These are phyloP conservation scores for Strigamia transsilvanica DNA, from an alignment of 2,888 invertebrate genomes.

Conservation along the genomic window DNA sequence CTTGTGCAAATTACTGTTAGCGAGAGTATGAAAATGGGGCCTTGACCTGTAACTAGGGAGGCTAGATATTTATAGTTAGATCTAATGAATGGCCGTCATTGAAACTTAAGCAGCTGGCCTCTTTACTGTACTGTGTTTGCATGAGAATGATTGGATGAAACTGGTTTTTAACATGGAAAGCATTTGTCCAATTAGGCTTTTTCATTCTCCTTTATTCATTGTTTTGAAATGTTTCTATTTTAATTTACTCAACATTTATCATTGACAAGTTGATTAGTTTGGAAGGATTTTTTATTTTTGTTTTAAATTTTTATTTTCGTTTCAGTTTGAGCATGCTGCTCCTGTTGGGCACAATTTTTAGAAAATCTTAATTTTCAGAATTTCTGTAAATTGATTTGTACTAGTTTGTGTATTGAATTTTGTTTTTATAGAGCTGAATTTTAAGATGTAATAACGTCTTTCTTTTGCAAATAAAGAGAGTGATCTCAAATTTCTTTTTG, in stretches of 20 bases:
- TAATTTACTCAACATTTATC: background rate
- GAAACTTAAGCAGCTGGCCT: slow-evolving; percentile 45
- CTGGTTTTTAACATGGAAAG: slow-evolving; percentile 34
- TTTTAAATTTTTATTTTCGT: slow-evolving; percentile 39
- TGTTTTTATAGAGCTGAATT: slow-evolving; percentile 15
- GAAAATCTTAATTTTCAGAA: background rate
- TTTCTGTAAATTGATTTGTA: slow-evolving; percentile 42
- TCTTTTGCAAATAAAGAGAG: slow-evolving; percentile 49
- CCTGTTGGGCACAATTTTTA: slow-evolving; percentile 24
- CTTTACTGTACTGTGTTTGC: slow-evolving; percentile 24
- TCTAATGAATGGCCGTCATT: slow-evolving; percentile 49
- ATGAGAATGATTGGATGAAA: slow-evolving; percentile 25
- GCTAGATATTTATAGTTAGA: slow-evolving; percentile 47
- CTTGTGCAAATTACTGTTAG: slow-evolving; percentile 38
- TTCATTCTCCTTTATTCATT: background rate
- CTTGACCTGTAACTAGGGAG: slow-evolving; percentile 48
- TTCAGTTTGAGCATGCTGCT: slow-evolving; percentile 46
- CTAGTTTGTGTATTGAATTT: slow-evolving; percentile 27
- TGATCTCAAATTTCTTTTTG: slow-evolving; percentile 35
- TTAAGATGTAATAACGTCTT: slow-evolving; percentile 27
- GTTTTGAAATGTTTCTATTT: slow-evolving; percentile 13
- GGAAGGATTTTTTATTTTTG: slow-evolving; percentile 23
- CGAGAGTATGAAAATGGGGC: slow-evolving; percentile 33
- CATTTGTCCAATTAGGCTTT: background rate
- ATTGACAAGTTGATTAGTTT: background rate